Percentiles rank a stretch among this genome's conserved stretches.
Evolutionary conservation across 2,888 invertebrate genomes (phyloP).

Genomic region (Seladonia tumulorum): DNA sequence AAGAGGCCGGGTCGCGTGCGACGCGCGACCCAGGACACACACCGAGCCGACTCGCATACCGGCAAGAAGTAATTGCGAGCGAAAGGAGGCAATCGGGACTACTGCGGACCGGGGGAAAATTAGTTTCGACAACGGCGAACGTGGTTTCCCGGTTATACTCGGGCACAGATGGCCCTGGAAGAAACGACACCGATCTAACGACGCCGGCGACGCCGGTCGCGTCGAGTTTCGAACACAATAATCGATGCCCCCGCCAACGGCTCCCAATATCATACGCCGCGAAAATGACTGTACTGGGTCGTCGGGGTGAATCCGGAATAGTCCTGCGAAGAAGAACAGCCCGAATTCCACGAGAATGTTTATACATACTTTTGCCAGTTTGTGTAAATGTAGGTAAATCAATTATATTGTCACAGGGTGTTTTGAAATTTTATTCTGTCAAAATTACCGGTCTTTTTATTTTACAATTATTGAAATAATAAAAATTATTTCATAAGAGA

Average conservation of each 20-base stretch:
- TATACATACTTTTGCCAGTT: too few species aligned
- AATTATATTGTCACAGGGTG: too few species aligned
- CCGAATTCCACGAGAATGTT: too few species aligned
- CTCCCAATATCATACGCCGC: conserved; percentile 51
- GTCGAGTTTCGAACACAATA: conserved; percentile 43
- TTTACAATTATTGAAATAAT: too few species aligned
- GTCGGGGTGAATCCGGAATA: background rate
- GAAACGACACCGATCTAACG: conserved; percentile 25
- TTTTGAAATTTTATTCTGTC: too few species aligned
- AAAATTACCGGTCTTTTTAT: too few species aligned
- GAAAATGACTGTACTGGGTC: conserved; percentile 48
- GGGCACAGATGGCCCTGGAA: conserved; percentile 25
- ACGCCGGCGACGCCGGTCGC: conserved; percentile 3
- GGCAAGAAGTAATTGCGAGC: conserved; percentile 8
- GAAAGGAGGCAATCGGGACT: conserved; percentile 35
- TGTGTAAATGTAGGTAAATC: too few species aligned
- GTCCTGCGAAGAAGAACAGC: background rate
- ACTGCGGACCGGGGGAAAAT: conserved; percentile 19
- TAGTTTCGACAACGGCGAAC: conserved; percentile 23
- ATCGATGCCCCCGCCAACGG: conserved; percentile 59
- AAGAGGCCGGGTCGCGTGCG: background rate
- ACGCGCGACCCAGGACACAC: background rate
- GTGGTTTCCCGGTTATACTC: conserved; percentile 35
- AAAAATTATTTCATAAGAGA: too few species aligned
- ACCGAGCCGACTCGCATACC: background rate